These are phyloP conservation scores for Perca fluviatilis DNA, from an alignment of 2,113 vertebrate genomes.

Conservation along the genomic window DNA sequence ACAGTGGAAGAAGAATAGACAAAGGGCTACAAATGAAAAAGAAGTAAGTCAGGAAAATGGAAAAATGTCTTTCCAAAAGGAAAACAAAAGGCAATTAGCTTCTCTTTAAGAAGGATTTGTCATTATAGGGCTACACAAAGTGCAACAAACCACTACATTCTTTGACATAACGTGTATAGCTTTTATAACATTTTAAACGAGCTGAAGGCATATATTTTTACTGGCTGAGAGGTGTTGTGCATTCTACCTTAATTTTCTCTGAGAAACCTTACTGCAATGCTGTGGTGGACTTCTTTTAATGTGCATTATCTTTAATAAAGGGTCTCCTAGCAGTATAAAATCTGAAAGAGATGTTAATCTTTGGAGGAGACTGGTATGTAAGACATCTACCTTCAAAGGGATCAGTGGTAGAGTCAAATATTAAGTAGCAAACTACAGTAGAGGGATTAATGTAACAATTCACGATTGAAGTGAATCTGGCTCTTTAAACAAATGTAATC, in stretches of 20 bases:
- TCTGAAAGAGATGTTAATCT: conserved; percentile 13
- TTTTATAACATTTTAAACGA: conserved; percentile 9
- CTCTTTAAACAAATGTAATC: conserved; percentile 36
- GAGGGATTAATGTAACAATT: conserved; percentile 9
- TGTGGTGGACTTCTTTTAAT: not conserved
- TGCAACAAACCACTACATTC: conserved; percentile 2
- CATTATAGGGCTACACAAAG: not conserved
- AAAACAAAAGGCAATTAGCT: conserved; percentile 11
- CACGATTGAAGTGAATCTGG: not conserved
- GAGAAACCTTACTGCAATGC: conserved; percentile 9
- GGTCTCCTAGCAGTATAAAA: not conserved
- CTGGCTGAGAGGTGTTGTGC: not conserved
- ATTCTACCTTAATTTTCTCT: conserved; percentile 9
- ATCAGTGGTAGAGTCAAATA: not conserved
- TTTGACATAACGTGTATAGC: not conserved
- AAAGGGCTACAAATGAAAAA: conserved; percentile 26
- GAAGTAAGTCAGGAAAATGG: conserved; percentile 10
- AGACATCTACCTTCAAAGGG: conserved; percentile 14
- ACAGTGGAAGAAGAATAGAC: conserved; percentile 1
- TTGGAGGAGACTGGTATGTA: not conserved
- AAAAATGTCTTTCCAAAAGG: conserved; percentile 4
- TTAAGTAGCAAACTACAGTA: not conserved
- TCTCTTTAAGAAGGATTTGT: not conserved
- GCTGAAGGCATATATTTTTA: not conserved
- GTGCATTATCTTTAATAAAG: not conserved